Base-by-base conservation (phyloP, 1,140 invertebrate genomes). In the Drosophila ananassae region DNA sequence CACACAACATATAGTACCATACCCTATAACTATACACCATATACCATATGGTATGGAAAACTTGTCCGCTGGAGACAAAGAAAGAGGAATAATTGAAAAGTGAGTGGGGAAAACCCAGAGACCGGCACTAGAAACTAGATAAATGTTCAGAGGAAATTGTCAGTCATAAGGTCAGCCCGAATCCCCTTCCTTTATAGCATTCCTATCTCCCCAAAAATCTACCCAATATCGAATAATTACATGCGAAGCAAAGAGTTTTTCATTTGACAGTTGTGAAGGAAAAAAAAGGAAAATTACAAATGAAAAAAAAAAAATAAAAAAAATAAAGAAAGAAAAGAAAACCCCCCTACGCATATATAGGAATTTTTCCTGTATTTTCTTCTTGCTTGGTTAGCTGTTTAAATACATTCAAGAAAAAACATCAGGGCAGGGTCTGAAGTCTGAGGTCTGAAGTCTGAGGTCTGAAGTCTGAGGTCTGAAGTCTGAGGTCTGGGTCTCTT, bases 91-190 rank as follows among this genome's bases (percentile, higher is more conserved):
- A 87, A 87, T 87, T 85, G 82, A 85, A 87, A 76, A 81, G 82
- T 77, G 62, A 64, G 73, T 69, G 50, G 47, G 37, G 28, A 56
- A 37, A 37, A 30, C 8, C 37, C 22, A 44, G 12, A 17, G 17
- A 17, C 17, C 17, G 39, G 10, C 39, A 28, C 34, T 17, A 22
- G n/a, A 51, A 64, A 54, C 13, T 9, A 52, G 41, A 85, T 75
- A 87, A 85, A 85, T 85, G 83, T 47, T 66, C 79, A 53, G 55
- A 84, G 81, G 81, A 85, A 85, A 85, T 85, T 85, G 81, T 85
- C 81, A 85, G 81, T 85, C 81, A 85, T 85, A 87, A 87, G 82
- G 83, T 87, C 82, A 87, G 63, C 34, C 24, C 57, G 39, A 61
- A 50, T 51, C 59, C 62, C 58, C 32, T 30, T 41, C 48, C 50